Base-by-base conservation (phyloP, 2,797 vertebrate species). In the Notolepis coatsorum region DNA sequence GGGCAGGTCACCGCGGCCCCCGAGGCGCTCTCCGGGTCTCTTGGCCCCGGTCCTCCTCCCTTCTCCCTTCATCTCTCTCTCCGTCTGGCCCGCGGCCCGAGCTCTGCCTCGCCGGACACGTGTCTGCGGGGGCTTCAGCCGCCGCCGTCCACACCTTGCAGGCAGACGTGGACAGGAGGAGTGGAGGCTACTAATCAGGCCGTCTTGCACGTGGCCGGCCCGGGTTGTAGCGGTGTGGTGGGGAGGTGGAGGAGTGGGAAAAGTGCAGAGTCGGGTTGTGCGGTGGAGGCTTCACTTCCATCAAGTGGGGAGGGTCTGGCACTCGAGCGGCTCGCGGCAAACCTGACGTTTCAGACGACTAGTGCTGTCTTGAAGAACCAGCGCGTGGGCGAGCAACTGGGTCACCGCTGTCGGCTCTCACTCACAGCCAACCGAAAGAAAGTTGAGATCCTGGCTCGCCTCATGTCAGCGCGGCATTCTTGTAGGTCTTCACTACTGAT, bases 1-100 rank as follows among this genome's bases (percentile, higher is more conserved):
- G 68, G 75, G 64, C 70, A 59, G 63, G 62, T 68, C 65, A 42
- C 38, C 41, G 50, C 56, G 68, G 50, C 23, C 76, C 74, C 58
- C 1, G 4, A 63, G 72, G 79, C 76, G 72, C 33, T 37, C 4
- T 37, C 41, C 3, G 12, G 61, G 50, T 21, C 50, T 13, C 15
- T 9, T 7, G 9, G 23, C 24, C 20, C 23, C 23, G 20, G 7
- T 13, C 24, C 45, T 68, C 18, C 51, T 42, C 31, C 38, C n/a
- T n/a, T n/a, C n/a, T n/a, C n/a, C n/a, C n/a, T n/a, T n/a, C n/a
- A n/a, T n/a, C n/a, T n/a, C n/a, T 42, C 65, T 68, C 65, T 75
- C 52, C 13, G 13, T 65, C 69, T 65, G 49, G 49, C 9, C 31
- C 56, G 37, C n/a, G 30, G 2, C 39, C 39, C 42, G 30, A 20